Percentiles rank a stretch among this genome's conserved stretches.
Conservation (phyloP, 2,797 vertebrate species). For the Helarctos malayanus region DNA sequence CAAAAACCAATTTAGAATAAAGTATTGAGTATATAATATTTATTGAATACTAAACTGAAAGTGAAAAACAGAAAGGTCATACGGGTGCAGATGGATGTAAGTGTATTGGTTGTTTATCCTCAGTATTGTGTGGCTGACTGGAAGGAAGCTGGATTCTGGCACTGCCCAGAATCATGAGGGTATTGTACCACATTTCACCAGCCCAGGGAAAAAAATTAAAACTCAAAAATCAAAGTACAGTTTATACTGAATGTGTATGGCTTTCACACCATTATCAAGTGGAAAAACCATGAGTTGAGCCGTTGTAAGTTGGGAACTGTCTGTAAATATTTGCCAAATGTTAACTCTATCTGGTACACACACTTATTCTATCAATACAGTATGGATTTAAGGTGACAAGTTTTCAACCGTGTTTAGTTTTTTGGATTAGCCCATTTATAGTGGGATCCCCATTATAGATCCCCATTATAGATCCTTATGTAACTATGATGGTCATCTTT, state of each 20-base stretch:
- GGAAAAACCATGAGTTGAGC: neutral
- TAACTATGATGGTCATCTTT: neutral
- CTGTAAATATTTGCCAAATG: neutral
- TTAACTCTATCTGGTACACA: neutral
- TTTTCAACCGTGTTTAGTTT: neutral
- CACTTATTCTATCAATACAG: neutral
- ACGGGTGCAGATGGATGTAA: neutral
- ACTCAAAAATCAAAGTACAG: neutral
- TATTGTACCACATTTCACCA: neutral
- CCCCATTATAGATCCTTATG: neutral
- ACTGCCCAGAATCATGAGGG: neutral
- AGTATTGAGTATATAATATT: neutral
- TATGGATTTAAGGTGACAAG: neutral
- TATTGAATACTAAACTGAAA: neutral
- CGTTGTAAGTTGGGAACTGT: neutral
- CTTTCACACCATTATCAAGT: neutral
- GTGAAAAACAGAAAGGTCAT: neutral
- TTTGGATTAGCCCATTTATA: neutral
- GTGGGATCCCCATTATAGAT: too few species aligned
- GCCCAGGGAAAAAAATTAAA: neutral
- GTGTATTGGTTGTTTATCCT: neutral
- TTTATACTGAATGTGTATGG: neutral
- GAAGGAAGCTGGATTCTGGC: neutral
- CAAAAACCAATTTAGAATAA: neutral
- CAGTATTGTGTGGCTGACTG: neutral